Conservation (phyloP, 1,140 invertebrate genomes). For the Drosophila ambigua region DNA sequence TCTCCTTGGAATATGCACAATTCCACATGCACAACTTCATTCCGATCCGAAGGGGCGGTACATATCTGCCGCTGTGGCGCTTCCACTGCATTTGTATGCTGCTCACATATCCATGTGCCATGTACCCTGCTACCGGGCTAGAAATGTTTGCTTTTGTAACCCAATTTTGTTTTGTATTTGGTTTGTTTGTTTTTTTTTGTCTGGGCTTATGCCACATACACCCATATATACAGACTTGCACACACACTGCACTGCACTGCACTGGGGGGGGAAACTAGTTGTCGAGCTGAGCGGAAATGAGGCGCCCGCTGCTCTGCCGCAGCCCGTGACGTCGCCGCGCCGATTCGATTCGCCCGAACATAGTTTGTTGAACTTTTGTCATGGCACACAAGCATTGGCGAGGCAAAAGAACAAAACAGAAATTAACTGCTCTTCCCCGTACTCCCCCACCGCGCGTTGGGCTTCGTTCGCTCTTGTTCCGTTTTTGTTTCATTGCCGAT, state of each 20-base stretch:
- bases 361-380: conserved; percentile 70
- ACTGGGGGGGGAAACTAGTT: no score
- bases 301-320: not conserved
- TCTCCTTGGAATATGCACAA: no score
- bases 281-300: no score
- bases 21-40: no score
- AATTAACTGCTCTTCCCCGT: conserved; percentile 59
- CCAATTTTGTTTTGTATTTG: conserved; percentile 58
- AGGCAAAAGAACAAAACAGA: conserved; percentile 46
- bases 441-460: not conserved
- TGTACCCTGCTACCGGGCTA: conserved; percentile 14
- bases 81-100: conserved; percentile 40
- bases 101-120: not conserved
- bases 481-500: conserved; percentile 32
- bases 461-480: conserved; percentile 4
- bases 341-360: conserved; percentile 26
- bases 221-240: not conserved
- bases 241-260: conserved; percentile 4
- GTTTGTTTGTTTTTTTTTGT: conserved; percentile 4
- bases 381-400: conserved; percentile 28
- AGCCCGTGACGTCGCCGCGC: conserved; percentile 55
- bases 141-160: conserved; percentile 70
- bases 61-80: conserved; percentile 42
- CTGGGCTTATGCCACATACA: conserved; percentile 17
- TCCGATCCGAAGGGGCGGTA: not conserved